Percentiles rank a stretch among this genome's conserved stretches.
Evolutionary conservation across 2,797 vertebrate species (phyloP).

Genomic region (Malacoraja senta): DNA sequence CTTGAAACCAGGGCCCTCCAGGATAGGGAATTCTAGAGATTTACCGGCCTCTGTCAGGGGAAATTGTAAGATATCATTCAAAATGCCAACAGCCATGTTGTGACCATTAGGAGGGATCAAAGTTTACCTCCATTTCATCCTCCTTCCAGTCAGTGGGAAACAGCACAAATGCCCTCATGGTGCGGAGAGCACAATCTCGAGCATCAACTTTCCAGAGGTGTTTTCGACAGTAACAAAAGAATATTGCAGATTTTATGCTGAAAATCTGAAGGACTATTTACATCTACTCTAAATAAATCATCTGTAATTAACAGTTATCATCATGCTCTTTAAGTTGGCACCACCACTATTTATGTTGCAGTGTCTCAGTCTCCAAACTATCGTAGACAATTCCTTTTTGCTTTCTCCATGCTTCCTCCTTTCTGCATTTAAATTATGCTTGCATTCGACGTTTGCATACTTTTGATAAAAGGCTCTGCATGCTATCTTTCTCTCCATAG

Average conservation of each 20-base stretch:
- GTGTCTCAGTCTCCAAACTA: no score
- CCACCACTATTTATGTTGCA: no score
- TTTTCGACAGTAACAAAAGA: not conserved
- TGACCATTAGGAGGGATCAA: not conserved
- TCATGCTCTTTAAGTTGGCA: no score
- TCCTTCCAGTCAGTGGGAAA: not conserved
- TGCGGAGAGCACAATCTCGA: not conserved
- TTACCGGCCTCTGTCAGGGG: no score
- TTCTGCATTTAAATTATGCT: no score
- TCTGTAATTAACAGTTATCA: no score
- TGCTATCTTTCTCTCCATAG: not conserved
- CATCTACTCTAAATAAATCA: no score
- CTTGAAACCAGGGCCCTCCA: no score
- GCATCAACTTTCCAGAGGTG: not conserved
- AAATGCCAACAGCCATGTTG: not conserved
- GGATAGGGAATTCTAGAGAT: no score
- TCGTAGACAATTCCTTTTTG: no score
- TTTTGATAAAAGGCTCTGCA: not conserved
- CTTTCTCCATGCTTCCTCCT: no score
- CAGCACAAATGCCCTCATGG: not conserved
- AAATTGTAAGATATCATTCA: not conserved
- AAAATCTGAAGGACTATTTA: not conserved
- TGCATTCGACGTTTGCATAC: no score
- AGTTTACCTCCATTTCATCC: not conserved
- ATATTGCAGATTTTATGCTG: not conserved